Evolutionary conservation across 2,113 vertebrate species (phyloP), one percentile per base, ranked within the genome.

Genomic region (Pomatostomus ruficeps): DNA sequence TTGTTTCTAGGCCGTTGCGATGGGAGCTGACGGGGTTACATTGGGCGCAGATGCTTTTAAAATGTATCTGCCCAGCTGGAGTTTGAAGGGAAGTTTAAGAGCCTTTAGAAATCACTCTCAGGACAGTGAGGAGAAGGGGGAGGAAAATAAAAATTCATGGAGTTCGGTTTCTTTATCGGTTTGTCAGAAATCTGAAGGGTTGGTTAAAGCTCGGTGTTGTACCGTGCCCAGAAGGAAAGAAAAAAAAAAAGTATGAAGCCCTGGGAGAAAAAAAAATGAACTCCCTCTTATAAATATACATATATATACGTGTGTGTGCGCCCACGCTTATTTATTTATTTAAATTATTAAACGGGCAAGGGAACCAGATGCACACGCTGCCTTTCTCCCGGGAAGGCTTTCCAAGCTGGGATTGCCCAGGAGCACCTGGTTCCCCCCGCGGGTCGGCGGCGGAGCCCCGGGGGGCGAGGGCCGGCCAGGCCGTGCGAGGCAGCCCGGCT

Each of bases 251-350:
- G 46, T 72, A 63, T 24, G 57, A 85, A 93, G n/a, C 55, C 36
- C 26, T 74, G 85, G 75, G 71, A 67, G 46, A 8, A 31, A 55
- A 80, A 54, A 46, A 73, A 52, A 58, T 3, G 5, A 68, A 8
- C 43, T 85, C 63, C 55, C 12, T 45, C 55, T 84, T 94, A 89
- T 86, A 91, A 76, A 86, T 89, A 88, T 82, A 78, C 82, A 46
- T 91, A 46, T 65, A 49, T 68, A 87, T 88, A 79, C 10, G 43
- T 67, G 79, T 63, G 70, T 68, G 77, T 59, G 93, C 42, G 36
- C 79, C 85, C 89, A 68, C 40, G 79, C 83, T 90, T 79, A 68
- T 92, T 95, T 91, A 93, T 95, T 89, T 93, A 95, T 96, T 95
- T 88, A 95, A 96, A 93, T 96, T 83, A 92, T 73, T 90, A 95